A percentile compares a stretch with the other conserved stretches of the same genome.
These are phyloP conservation scores for Cecidostiba fungosa DNA, from an alignment of 2,888 invertebrate species.

Conservation along the genomic window DNA sequence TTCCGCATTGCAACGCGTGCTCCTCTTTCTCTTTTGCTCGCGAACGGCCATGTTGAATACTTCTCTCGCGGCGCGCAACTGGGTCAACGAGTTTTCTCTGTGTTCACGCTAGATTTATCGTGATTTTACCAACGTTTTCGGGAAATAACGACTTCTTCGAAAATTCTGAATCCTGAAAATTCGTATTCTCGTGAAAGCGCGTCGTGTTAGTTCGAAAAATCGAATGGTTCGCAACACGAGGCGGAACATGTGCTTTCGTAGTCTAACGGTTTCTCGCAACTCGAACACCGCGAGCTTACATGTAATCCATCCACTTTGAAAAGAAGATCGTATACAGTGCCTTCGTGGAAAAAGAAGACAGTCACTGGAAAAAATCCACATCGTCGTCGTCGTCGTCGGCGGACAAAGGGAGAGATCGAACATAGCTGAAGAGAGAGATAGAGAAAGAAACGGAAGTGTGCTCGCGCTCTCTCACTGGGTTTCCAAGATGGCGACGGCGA, in stretches of 20 bases:
- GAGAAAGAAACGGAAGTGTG: constrained; percentile 52
- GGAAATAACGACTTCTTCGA: background rate
- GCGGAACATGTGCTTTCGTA: constrained; percentile 37
- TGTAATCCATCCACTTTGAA: background rate
- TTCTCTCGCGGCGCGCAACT: constrained; percentile 61
- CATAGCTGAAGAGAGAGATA: constrained; percentile 11
- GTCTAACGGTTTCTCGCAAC: constrained; percentile 31
- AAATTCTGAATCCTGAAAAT: background rate
- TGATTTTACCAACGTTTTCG: background rate
- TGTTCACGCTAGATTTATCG: background rate
- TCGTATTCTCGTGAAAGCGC: background rate
- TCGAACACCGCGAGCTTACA: background rate
- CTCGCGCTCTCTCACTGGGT: constrained; percentile 65
- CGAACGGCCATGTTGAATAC: constrained; percentile 66
- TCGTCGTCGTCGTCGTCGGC: background rate
- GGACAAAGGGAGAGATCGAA: constrained; percentile 2
- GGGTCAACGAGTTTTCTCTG: constrained; percentile 63
- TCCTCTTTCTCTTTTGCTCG: constrained; percentile 19
- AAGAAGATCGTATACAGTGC: background rate
- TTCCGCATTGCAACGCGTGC: constrained; percentile 60
- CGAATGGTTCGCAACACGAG: background rate
- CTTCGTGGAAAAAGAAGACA: background rate
- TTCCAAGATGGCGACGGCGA: constrained; percentile 74
- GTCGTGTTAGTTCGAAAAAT: background rate
- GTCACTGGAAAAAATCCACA: background rate